phyloP scores from a whole-genome alignment of 2,888 invertebrate genomes.

The Lycia hirtaria region DNA sequence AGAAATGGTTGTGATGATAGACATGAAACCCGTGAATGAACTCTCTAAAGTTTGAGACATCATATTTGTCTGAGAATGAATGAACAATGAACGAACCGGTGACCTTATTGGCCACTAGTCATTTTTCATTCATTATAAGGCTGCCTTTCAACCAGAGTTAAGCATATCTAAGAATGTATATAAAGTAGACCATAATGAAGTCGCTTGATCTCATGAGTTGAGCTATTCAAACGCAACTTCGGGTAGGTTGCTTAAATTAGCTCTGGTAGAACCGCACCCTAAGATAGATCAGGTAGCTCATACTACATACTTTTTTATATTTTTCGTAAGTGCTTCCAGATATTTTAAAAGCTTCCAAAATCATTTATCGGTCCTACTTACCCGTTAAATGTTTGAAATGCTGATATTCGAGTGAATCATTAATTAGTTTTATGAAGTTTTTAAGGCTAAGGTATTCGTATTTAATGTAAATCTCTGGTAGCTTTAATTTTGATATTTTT shows the following conservation, averaged over 20 bases:
- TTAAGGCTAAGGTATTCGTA: constrained; percentile 39
- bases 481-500: constrained; percentile 69
- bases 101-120: too few species aligned
- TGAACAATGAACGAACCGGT: too few species aligned
- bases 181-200: too few species aligned
- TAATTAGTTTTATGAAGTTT: constrained; percentile 28
- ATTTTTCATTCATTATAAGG: too few species aligned
- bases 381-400: constrained; percentile 21
- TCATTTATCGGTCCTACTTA: constrained; percentile 36
- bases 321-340: constrained; percentile 37
- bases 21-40: constrained; percentile 41
- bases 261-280: too few species aligned
- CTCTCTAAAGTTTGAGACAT: constrained; percentile 18
- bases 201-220: too few species aligned
- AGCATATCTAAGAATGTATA: too few species aligned
- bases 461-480: constrained; percentile 61
- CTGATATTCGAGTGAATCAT: constrained; percentile 2
- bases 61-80: too few species aligned
- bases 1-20: constrained; percentile 54
- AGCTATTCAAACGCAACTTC: too few species aligned
- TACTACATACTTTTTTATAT: constrained; percentile 16
- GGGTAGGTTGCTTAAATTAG: too few species aligned
- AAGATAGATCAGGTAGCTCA: too few species aligned
- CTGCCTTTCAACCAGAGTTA: too few species aligned
- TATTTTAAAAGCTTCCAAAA: constrained; percentile 42